phyloP scores from a whole-genome alignment of 2,797 vertebrate genomes.

The Anableps anableps region DNA sequence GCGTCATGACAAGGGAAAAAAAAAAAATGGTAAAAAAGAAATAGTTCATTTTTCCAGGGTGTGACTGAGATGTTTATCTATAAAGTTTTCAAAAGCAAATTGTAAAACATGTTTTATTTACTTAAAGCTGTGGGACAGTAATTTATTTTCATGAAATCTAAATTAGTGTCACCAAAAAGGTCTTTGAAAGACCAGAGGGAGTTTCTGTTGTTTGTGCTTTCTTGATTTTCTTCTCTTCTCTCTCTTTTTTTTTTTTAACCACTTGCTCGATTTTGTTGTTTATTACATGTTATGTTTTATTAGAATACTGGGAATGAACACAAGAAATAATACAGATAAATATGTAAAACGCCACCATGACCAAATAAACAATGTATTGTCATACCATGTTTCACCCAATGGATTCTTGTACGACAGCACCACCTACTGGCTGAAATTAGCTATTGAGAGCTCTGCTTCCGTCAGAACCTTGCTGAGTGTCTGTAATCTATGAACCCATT shows the following conservation, averaged over 20 bases:
- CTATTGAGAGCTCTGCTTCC: neutral
- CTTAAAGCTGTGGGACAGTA: neutral
- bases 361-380: neutral
- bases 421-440: conserved; percentile 67
- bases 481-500: neutral
- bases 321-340: neutral
- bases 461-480: neutral
- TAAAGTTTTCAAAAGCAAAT: neutral
- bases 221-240: neutral
- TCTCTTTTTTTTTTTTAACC: neutral
- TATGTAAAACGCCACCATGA: neutral
- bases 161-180: neutral
- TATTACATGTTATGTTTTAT: neutral
- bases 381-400: neutral
- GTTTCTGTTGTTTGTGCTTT: neutral
- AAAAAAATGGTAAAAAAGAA: too few species aligned
- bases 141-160: neutral
- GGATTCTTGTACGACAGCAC: conserved; percentile 60
- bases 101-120: neutral
- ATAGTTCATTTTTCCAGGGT: conserved; percentile 3
- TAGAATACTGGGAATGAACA: neutral
- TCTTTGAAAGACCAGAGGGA: neutral
- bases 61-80: neutral
- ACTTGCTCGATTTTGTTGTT: neutral
- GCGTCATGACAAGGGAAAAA: conserved; percentile 5